phyloP scores from a whole-genome alignment of 2,888 invertebrate species.

The Platerodrilus igneus region DNA sequence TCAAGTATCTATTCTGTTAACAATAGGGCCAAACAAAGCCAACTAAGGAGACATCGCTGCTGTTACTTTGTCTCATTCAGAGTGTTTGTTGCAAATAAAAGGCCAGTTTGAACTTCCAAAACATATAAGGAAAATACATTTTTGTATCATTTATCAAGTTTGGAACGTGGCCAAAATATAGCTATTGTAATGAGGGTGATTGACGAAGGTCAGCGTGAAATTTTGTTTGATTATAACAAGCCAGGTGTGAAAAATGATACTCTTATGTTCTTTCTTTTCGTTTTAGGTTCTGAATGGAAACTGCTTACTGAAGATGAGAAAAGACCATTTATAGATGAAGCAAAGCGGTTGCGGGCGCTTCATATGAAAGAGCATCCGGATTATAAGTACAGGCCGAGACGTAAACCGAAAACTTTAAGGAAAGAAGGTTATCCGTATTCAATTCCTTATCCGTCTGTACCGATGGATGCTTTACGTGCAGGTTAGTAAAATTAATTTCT shows the following conservation, averaged over 20 bases:
- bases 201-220: too few relatives aligned
- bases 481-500: too few relatives aligned
- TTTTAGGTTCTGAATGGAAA: conserved; percentile 90
- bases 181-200: conserved; percentile 16
- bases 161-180: conserved; percentile 24
- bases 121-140: conserved; percentile 36
- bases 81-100: conserved; percentile 46
- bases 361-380: conserved; percentile 96
- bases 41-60: conserved; percentile 49
- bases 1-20: conserved; percentile 48
- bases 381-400: conserved; percentile 86
- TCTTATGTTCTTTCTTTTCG: too few relatives aligned
- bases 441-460: conserved; percentile 86
- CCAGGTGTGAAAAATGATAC: too few relatives aligned
- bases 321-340: conserved; percentile 95
- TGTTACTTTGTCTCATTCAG: conserved; percentile 43
- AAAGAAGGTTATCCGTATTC: conserved; percentile 91
- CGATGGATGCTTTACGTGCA: conserved; percentile 82
- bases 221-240: too few relatives aligned
- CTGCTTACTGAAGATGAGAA: conserved; percentile 89
- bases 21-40: conserved; percentile 44
- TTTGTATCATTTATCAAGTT: conserved; percentile 22
- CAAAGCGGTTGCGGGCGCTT: conserved; percentile 86
- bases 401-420: conserved; percentile 82
- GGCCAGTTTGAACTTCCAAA: conserved; percentile 47